These are phyloP conservation scores for Lamellibrachia columna DNA, from an alignment of 2,888 invertebrate species.

Conservation along the genomic window DNA sequence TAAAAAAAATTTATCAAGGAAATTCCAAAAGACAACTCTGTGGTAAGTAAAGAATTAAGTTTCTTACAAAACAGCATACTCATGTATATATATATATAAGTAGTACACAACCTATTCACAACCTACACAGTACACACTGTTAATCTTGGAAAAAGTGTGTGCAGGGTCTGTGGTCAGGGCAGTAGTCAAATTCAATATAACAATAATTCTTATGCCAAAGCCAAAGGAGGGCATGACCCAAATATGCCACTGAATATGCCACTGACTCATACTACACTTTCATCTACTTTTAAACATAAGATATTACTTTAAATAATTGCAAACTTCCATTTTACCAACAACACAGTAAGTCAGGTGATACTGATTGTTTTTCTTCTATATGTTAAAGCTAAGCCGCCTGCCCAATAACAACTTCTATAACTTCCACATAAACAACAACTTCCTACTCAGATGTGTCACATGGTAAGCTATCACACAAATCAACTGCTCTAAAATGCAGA, in stretches of 20 bases:
- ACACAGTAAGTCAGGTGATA: neutral
- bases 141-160: no score
- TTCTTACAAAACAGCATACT: neutral
- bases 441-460: neutral
- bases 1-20: neutral
- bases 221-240: no score
- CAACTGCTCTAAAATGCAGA: neutral
- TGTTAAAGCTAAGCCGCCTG: neutral
- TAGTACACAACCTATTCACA: neutral
- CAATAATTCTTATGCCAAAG: no score
- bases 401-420: neutral
- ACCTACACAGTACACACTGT: neutral
- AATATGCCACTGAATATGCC: no score
- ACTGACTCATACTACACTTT: neutral
- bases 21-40: constrained; percentile 13
- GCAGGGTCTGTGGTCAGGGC: no score
- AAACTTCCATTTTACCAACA: no score
- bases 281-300: no score
- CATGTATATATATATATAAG: no score
- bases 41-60: neutral
- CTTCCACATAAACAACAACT: neutral
- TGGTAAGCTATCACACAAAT: neutral
- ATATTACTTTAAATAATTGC: no score
- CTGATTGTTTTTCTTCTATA: neutral
- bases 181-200: no score